phyloP scores from a whole-genome alignment of 2,113 vertebrate species.

The Marmota monax region DNA sequence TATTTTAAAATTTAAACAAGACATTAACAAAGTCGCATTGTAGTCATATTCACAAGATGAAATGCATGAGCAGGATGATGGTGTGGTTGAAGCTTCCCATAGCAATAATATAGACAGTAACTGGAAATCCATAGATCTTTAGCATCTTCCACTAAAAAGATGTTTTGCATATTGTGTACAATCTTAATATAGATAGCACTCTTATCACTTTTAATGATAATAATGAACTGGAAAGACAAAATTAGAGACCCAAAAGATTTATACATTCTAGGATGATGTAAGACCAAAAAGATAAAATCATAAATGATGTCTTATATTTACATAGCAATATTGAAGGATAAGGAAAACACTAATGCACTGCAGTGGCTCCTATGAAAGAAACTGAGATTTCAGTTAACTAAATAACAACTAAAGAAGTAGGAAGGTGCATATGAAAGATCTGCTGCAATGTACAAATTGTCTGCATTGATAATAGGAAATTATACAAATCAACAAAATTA shows the following conservation, averaged over 20 bases:
- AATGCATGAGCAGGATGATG: neutral
- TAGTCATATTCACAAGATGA: neutral
- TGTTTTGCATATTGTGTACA: neutral
- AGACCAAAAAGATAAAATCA: neutral
- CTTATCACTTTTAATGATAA: neutral
- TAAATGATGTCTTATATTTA: neutral
- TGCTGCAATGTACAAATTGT: neutral
- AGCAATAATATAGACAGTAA: neutral
- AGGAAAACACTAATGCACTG: neutral
- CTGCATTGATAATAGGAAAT: neutral
- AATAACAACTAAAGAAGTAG: neutral
- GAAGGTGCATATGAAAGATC: neutral
- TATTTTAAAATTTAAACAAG: conserved; percentile 19
- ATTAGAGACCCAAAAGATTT: neutral
- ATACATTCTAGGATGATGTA: neutral
- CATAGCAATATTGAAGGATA: neutral
- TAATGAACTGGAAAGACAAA: neutral
- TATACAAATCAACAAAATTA: neutral
- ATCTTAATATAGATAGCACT: neutral
- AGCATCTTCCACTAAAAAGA: neutral
- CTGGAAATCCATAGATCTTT: neutral
- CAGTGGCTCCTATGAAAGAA: neutral
- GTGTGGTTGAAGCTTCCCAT: neutral
- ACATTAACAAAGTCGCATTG: neutral
- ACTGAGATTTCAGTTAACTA: neutral